phyloP scores from a whole-genome alignment of 2,113 vertebrate genomes.

The Hydrolagus affinis region DNA sequence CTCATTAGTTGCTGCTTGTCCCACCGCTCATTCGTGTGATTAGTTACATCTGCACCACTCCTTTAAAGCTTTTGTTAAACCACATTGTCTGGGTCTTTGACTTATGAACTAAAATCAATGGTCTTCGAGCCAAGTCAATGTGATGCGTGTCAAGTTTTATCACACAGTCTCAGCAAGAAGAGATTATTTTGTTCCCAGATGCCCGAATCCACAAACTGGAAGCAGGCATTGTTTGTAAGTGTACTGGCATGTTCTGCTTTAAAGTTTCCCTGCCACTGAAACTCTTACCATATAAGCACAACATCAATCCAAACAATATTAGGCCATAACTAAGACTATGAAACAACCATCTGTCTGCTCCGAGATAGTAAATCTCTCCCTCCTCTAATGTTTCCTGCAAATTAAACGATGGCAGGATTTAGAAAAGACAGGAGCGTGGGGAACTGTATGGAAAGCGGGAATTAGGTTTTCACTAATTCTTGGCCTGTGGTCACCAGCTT shows the following conservation, averaged over 20 bases:
- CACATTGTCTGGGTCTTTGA: background rate
- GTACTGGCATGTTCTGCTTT: background rate
- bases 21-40: too few relatives aligned
- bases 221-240: conserved; percentile 7
- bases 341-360: background rate
- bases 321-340: background rate
- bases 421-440: background rate
- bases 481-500: background rate
- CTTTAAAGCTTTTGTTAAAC: conserved; percentile 7
- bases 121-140: conserved; percentile 8
- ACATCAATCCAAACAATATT: conserved; percentile 1
- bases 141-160: conserved; percentile 8
- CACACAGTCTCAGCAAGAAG: background rate
- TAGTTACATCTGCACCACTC: background rate
- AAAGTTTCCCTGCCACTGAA: background rate
- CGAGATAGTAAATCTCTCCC: background rate
- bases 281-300: conserved; percentile 1
- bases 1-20: background rate
- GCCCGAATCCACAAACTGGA: background rate
- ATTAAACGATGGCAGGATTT: background rate
- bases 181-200: conserved; percentile 7
- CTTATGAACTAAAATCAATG: conserved; percentile 15
- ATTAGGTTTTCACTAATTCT: background rate
- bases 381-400: background rate
- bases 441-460: background rate